Evolutionary conservation across 2,888 invertebrate genomes (phyloP).

Genomic region (Gymnosoma rotundatum): DNA sequence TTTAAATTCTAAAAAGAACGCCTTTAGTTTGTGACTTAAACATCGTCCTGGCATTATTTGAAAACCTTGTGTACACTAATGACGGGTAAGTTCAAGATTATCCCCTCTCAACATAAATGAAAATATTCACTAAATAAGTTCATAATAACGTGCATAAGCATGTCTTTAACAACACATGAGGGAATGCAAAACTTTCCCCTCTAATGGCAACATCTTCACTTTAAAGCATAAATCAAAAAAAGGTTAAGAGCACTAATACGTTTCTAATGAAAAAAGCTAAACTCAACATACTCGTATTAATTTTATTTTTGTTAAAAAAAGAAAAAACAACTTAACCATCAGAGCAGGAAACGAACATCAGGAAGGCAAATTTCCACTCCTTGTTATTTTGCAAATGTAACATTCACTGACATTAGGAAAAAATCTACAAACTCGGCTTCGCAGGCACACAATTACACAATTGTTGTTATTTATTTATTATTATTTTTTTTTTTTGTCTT

Average conservation of each 20-base stretch:
- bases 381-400: conserved; percentile 2
- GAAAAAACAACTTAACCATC: conserved; percentile 17
- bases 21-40: no score
- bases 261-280: background rate
- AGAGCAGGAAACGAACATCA: conserved; percentile 17
- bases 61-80: no score
- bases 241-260: conserved; percentile 13
- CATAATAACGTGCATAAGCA: background rate
- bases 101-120: background rate
- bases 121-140: background rate
- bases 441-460: background rate
- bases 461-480: no score
- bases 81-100: background rate
- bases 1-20: no score
- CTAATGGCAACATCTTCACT: no score
- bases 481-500: no score
- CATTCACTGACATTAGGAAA: background rate
- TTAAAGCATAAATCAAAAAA: background rate
- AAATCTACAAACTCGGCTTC: background rate
- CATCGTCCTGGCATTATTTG: no score
- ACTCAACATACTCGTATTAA: no score
- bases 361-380: conserved; percentile 34
- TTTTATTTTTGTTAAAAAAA: background rate
- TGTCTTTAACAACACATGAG: no score
- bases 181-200: no score